These are phyloP conservation scores for Lithophane semibrunnea DNA, from an alignment of 2,888 invertebrate genomes.

Conservation along the genomic window DNA sequence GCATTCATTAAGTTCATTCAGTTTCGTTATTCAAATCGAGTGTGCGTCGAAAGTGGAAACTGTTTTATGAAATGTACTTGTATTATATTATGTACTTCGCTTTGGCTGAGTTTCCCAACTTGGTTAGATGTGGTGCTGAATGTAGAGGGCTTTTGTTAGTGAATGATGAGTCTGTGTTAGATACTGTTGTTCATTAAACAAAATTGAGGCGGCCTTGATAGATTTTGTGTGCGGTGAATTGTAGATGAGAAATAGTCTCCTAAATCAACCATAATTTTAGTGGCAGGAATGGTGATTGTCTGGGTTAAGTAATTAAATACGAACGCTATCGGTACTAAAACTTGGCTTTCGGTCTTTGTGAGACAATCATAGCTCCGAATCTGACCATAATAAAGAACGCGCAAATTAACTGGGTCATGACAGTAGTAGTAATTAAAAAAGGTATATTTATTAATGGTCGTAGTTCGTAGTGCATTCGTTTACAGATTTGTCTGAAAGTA, in stretches of 20 bases:
- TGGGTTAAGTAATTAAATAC: neutral
- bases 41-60: constrained; percentile 69
- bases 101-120: constrained; percentile 53
- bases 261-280: too few species aligned
- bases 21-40: constrained; percentile 69
- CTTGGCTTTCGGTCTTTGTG: neutral
- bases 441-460: neutral
- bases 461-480: neutral
- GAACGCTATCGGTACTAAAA: neutral
- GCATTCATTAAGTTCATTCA: constrained; percentile 69
- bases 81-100: constrained; percentile 29
- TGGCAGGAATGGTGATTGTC: too few species aligned
- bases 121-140: neutral
- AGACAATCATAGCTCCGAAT: neutral
- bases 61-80: constrained; percentile 63
- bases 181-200: neutral
- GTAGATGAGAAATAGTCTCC: neutral
- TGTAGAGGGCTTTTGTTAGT: neutral
- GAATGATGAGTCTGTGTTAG: neutral
- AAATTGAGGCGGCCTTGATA: neutral
- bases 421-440: neutral
- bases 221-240: neutral
- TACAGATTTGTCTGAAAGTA: neutral
- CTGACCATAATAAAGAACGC: neutral
- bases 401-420: neutral